Conservation (phyloP, 2,888 invertebrate species). For the Limnephilus lunatus region DNA sequence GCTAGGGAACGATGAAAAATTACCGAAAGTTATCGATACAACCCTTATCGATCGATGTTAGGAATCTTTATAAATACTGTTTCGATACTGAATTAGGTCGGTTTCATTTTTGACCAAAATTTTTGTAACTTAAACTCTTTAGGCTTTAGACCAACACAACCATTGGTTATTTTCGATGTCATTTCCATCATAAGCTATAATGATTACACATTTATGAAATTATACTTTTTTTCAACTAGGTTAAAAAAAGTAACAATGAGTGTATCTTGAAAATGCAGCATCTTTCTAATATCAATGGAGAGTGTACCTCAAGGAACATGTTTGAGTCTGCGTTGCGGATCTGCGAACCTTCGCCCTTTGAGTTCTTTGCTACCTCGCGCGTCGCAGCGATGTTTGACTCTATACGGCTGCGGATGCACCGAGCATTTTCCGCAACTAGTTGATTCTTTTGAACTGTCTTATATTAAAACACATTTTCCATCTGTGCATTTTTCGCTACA, state of each 20-base stretch:
- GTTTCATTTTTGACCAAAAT: no score
- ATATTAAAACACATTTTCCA: background rate
- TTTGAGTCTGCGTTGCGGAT: background rate
- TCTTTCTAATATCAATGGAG: background rate
- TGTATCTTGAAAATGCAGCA: background rate
- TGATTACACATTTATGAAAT: no score
- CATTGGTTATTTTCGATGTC: no score
- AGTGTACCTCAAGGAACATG: background rate
- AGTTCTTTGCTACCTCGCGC: background rate
- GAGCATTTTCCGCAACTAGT: constrained; percentile 45
- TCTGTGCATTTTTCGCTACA: background rate
- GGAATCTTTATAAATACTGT: no score
- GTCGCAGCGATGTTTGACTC: constrained; percentile 27
- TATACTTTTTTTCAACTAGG: no score
- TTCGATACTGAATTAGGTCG: no score
- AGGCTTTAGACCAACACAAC: no score
- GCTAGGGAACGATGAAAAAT: no score
- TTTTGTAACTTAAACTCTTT: no score
- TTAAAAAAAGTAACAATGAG: background rate
- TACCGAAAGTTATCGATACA: no score
- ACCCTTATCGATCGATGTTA: no score
- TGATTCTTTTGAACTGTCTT: constrained; percentile 48
- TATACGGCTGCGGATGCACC: constrained; percentile 33
- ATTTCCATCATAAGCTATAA: no score
- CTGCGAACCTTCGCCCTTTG: constrained; percentile 13